Evolutionary conservation across 2,888 invertebrate species (phyloP).

Genomic region (Sylvicola cinctus): DNA sequence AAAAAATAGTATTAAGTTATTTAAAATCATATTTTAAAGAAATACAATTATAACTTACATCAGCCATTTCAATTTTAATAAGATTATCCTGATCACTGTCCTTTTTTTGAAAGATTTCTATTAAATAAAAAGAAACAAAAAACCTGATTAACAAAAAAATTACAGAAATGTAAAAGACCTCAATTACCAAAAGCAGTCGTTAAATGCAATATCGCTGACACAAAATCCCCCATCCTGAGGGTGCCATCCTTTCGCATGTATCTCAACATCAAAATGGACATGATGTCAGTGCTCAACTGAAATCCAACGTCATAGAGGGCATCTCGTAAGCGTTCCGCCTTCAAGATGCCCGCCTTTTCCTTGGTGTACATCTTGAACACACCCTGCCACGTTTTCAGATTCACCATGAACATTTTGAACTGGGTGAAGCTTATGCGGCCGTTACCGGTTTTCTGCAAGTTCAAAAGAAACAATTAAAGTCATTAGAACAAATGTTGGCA

Average conservation of each 20-base stretch:
- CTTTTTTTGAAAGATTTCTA: constrained; percentile 52
- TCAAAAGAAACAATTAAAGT: too few relatives aligned
- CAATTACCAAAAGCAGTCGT: constrained; percentile 64
- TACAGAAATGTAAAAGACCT: not conserved
- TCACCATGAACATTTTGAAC: constrained; percentile 82
- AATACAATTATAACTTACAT: constrained; percentile 32
- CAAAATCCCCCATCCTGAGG: constrained; percentile 77
- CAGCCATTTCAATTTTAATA: constrained; percentile 59
- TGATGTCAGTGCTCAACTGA: constrained; percentile 62
- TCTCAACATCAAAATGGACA: constrained; percentile 60
- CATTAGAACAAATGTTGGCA: too few relatives aligned
- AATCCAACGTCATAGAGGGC: constrained; percentile 76
- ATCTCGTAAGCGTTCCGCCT: constrained; percentile 67
- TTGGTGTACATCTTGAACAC: constrained; percentile 78
- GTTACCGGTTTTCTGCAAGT: constrained; percentile 42
- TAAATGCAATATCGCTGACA: constrained; percentile 70
- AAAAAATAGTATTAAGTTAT: constrained; percentile 2
- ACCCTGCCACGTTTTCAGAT: constrained; percentile 76
- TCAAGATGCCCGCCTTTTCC: constrained; percentile 74
- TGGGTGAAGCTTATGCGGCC: constrained; percentile 67
- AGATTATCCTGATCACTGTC: constrained; percentile 62
- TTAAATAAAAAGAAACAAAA: constrained; percentile 15
- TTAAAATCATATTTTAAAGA: constrained; percentile 2
- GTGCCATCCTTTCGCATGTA: constrained; percentile 89
- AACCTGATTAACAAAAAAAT: not conserved